Base-by-base conservation (phyloP, 2,113 vertebrate genomes). In the Prionailurus bengalensis region DNA sequence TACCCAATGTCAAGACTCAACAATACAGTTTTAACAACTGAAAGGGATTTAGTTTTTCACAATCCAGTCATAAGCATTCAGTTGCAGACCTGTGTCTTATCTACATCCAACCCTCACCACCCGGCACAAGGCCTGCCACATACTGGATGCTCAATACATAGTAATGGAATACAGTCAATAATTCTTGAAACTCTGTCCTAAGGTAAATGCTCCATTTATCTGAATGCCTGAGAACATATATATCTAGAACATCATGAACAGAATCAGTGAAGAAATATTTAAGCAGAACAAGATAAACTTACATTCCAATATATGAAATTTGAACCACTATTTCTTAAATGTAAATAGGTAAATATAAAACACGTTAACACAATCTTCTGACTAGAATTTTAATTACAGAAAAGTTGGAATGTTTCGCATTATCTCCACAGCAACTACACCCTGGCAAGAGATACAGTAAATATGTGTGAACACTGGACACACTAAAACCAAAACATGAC, bases 271-370 rank as follows among this genome's bases (percentile, higher is more conserved):
- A 48, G 21, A 96, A 97, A 78, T 93, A 88, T 39, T 94, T 94
- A 94, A 95, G 66, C 61, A 87, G 3, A 87, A 19, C 25, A 95
- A 76, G 5, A 12, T 55, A 88, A 85, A 81, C 29, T 73, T 70
- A 78, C 25, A 93, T 71, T 91, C 73, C 33, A 73, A 83, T 6
- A 66, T 33, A 91, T 33, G 55, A 87, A 94, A 42, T 63, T 89
- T 96, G 82, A 21, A 80, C 17, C 33, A 71, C 13, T 92, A 36
- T 87, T 84, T 95, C 68, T 79, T 90, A 87, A 92, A 85, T 80
- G 29, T 36, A 97, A 92, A 71, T 55, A 80, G 80, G 5, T 65
- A 93, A 94, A 88, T 95, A 63, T 15, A 96, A 93, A 96, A 90
- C 36, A 76, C 19, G 33, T 85, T 91, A 97, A 88, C 16, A 87